Evolutionary conservation across 2,797 vertebrate species (phyloP), one percentile per base, ranked within the genome.

Genomic region (Mycteria americana): DNA sequence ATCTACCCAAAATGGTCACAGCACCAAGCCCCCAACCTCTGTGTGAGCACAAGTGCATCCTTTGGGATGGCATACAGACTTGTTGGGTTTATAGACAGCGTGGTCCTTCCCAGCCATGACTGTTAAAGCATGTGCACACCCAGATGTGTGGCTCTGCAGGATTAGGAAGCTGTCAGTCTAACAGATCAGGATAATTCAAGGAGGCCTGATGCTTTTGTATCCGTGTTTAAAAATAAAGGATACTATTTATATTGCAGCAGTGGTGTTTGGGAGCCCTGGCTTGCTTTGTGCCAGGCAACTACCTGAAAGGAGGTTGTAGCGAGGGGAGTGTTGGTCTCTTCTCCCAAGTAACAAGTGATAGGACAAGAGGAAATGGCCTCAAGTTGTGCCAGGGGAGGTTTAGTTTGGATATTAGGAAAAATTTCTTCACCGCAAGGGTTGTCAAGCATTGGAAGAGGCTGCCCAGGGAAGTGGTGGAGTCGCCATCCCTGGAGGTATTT

Each of bases 11-110:
- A 65, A 62, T 6, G 11, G 9, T 54, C 27, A 35, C 11, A 13
- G 41, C 54, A 46, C 27, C 24, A n/a, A 56, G 27, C 23, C 27
- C 39, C 21, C 35, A 56, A n/a, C 24, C 22, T 72, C 41, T 74
- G 13, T 5, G 22, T 24, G 45, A 80, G 33, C 22, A 53, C 23
- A 31, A 43, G 31, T 11, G 15, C 28, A 28, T 77, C 57, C 53
- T 63, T 63, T 45, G 24, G 64, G 65, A n/a, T 33, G 35, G 28
- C 19, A 33, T 22, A 41, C 65, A 22, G 51, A 28, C 19, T 45
- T 11, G 13, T 1, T 31, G 37, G 18, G 11, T n/a, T 48, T 56
- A 4, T 21, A 31, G 70, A 15, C 28, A 62, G 31, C 0, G 0
- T 46, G 56, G 33, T 72, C 35, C 75, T 67, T 67, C 39, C 37